Conservation (phyloP, 2,888 invertebrate species). For the Drosophila atroscutellata region DNA sequence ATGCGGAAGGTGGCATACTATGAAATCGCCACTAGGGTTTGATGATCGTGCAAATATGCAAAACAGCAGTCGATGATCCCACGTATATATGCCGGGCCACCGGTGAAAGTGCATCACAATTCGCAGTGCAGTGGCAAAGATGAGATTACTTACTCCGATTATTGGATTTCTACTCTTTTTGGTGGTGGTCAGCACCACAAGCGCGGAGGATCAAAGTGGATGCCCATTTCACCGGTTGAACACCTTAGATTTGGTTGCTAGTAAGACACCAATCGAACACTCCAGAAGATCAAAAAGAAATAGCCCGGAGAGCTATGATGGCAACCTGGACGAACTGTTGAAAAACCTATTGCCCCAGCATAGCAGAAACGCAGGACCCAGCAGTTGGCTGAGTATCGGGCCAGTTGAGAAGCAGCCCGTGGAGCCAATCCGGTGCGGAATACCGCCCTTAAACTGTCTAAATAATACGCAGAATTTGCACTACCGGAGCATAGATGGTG, state of each 20-base stretch:
- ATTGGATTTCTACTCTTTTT: constrained; percentile 22
- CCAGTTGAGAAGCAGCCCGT: constrained; percentile 8
- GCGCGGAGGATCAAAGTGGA: constrained; percentile 12
- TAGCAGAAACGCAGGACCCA: constrained; percentile 16
- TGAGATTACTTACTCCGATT: constrained; percentile 42
- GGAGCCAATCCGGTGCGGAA: constrained; percentile 59
- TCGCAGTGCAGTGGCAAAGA: constrained; percentile 32
- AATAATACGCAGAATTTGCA: constrained; percentile 67
- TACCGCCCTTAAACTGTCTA: constrained; percentile 68
- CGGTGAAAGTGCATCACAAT: constrained; percentile 39
- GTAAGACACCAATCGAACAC: neutral
- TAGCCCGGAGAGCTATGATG: constrained; percentile 20
- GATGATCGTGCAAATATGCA: constrained; percentile 51
- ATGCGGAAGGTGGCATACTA: constrained; percentile 49
- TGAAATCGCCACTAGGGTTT: constrained; percentile 29
- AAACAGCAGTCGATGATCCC: constrained; percentile 15
- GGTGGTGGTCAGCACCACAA: constrained; percentile 10
- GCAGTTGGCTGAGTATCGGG: constrained; percentile 29
- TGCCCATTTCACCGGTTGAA: constrained; percentile 50
- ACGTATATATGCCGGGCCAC: constrained; percentile 56
- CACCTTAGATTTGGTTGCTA: constrained; percentile 2
- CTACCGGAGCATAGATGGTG: constrained; percentile 77
- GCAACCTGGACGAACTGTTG: constrained; percentile 51
- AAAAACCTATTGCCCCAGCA: constrained; percentile 51
- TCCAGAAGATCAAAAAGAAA: constrained; percentile 33